Evolutionary conservation across 2,113 vertebrate species (phyloP), one percentile per base, ranked within the genome.

Genomic region (Stigmatopora argus): DNA sequence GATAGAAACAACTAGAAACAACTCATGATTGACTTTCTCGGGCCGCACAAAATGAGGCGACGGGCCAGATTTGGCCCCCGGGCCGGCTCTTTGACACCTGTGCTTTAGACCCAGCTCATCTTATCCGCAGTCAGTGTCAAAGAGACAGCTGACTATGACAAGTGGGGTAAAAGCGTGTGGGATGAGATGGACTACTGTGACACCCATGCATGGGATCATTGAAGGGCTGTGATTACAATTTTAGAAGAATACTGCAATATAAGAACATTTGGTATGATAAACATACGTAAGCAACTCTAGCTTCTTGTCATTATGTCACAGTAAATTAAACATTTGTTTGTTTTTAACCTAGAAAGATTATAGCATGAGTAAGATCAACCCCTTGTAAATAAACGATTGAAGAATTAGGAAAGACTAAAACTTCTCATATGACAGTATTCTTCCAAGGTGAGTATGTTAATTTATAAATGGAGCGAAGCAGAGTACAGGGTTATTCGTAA

Each of bases 401-500:
- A 79, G 46, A 13, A 70, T 62, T 69, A 56, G 64, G 77, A 72
- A 71, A 45, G 78, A 66, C 83, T 84, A 83, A 86, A 86, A 82
- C 76, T 82, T 71, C 67, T 80, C 79, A 78, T 82, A 80, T 82
- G 8, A 48, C 78, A 85, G 77, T 78, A 84, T 85, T 61, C 74
- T 48, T 79, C 78, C 26, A 61, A 66, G 48, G 72, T 82, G 79
- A 78, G 65, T 58, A 75, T 31, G 63, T 70, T 81, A 19, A 66
- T 75, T 78, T 76, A 64, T 49, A 65, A 13, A 78, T 76, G 77
- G 77, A 73, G 69, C 61, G 74, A 71, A 79, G 83, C 79, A 66
- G 73, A 85, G 73, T 77, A 77, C 48, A 58, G 77, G 84, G 83
- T 75, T 41, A 85, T 86, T 89, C 73, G 76, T 84, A 73, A 92